Base-by-base conservation (phyloP, 2,888 invertebrate genomes). In the Rhingia rostrata region DNA sequence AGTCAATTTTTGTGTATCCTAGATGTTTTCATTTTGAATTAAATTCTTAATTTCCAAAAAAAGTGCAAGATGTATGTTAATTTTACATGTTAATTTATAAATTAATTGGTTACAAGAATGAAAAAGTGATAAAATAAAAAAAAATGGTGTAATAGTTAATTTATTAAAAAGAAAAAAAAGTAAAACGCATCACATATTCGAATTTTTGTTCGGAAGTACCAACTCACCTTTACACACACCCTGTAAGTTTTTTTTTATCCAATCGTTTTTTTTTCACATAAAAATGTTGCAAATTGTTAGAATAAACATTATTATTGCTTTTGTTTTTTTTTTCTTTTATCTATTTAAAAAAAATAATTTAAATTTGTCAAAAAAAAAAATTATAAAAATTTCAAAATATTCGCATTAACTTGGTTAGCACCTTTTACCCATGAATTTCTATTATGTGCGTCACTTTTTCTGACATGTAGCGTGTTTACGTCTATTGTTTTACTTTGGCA, bases 1-100 rank as follows among this genome's bases (percentile, higher is more conserved):
- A 83, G 67, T 47, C 58, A 79, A 79, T 74, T 35, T 49, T 51
- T 41, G 64, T 51, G 41, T 51, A 58, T 61, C 43, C 35, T 72
- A 58, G 39, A 70, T 73, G 39, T 60, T 49, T 32, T 60, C 30
- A n/a, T 39, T 41, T 53, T 14, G 6, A 14, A 47, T n/a, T 37
- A 66, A 9, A 47, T 35, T 37, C 45, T 14, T 30, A 10, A n/a
- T 14, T 49, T 45, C 4, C 4, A 61, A 66, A 43, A n/a, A 12
- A 69, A 43, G 67, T 80, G 67, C 37, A 58, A 72, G 6, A 51
- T 53, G 43, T 35, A 1, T 45, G 33, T 56, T 45, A 56, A 39
- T 14, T 33, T 41, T 30, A 51, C 6, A 39, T 32, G 63, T 58
- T 37, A 35, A 35, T 73, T 61, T 51, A 35, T 69, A 67, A 60